Percentiles rank a stretch among this genome's conserved stretches.
Conservation (phyloP, 2,888 invertebrate genomes). For the Synergus itoensis region DNA sequence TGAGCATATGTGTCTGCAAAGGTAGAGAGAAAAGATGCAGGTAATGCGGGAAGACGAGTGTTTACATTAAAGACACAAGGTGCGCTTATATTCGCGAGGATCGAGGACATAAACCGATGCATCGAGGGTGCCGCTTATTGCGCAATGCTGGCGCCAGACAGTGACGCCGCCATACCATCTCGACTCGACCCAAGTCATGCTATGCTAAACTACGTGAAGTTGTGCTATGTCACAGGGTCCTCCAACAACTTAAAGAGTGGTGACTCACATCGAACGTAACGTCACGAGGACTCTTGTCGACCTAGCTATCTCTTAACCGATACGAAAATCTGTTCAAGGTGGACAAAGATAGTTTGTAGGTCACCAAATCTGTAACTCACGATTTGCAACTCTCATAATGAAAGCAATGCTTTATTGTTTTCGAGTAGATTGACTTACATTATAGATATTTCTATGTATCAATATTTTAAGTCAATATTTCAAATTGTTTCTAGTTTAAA, state of each 20-base stretch:
- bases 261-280: not conserved
- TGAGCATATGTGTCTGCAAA: conserved; percentile 37
- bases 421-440: not conserved
- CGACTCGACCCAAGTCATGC: conserved; percentile 69
- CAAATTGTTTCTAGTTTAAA: too few species aligned
- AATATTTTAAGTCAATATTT: too few species aligned
- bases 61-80: conserved; percentile 11
- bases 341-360: conserved; percentile 65
- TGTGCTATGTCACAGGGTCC: not conserved
- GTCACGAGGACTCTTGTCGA: conserved; percentile 61
- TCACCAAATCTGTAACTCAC: conserved; percentile 6
- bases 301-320: conserved; percentile 65
- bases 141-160: conserved; percentile 75
- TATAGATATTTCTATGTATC: too few species aligned
- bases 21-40: not conserved
- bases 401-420: not conserved
- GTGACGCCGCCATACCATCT: conserved; percentile 66
- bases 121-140: conserved; percentile 65
- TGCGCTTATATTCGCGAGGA: not conserved
- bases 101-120: conserved; percentile 14
- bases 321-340: conserved; percentile 69
- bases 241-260: not conserved
- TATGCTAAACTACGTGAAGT: conserved; percentile 55
- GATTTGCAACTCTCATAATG: not conserved
- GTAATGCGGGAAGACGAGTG: conserved; percentile 4